Evolutionary conservation across 1,140 invertebrate genomes (phyloP).

Genomic region (Neuroterus valhalla): DNA sequence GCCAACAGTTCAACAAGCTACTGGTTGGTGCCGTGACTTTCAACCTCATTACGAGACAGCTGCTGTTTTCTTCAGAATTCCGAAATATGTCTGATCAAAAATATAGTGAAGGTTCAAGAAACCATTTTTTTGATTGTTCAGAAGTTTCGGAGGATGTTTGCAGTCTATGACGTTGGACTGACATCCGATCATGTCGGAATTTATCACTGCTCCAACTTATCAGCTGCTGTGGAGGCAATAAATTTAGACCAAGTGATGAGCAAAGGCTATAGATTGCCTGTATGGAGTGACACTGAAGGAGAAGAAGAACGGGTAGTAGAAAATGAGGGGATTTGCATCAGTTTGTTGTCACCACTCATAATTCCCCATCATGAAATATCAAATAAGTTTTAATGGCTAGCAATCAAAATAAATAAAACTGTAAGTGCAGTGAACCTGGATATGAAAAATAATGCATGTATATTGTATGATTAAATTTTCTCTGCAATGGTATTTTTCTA

Average conservation of each 20-base stretch:
- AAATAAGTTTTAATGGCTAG: no score
- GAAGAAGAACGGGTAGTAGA: neutral
- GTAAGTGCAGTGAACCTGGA: no score
- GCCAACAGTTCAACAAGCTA: neutral
- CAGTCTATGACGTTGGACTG: neutral
- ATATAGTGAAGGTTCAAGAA: neutral
- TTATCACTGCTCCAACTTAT: neutral
- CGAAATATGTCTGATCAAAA: neutral
- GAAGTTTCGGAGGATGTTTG: neutral
- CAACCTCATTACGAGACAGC: neutral
- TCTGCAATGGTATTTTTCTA: no score
- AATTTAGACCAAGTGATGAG: neutral
- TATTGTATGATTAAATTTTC: no score
- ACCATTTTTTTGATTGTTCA: neutral
- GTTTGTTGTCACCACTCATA: no score
- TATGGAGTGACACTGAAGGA: neutral
- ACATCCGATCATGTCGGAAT: neutral
- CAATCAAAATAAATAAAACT: conserved; percentile 51
- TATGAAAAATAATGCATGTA: no score
- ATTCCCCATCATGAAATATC: no score
- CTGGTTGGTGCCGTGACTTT: neutral
- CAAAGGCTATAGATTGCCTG: neutral
- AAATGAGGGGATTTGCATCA: no score
- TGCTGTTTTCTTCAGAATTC: neutral
- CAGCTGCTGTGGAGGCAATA: neutral